These are phyloP conservation scores for Sisyra nigra DNA, from an alignment of 2,888 invertebrate species.

Conservation along the genomic window DNA sequence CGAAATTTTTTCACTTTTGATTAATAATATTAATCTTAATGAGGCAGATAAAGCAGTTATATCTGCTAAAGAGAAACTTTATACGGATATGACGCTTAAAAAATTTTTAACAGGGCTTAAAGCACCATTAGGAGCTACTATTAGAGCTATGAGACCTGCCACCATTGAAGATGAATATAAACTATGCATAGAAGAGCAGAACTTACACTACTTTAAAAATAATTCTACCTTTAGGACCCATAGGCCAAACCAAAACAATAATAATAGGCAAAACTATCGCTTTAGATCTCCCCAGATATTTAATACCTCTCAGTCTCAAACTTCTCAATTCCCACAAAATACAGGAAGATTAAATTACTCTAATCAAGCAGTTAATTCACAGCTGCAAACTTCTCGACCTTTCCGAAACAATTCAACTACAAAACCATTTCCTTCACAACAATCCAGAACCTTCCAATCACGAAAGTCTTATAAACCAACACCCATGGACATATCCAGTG, in stretches of 20 bases:
- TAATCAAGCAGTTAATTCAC: neutral
- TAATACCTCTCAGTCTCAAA: neutral
- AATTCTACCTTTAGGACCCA: neutral
- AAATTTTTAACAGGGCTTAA: conserved; percentile 12
- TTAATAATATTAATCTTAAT: conserved; percentile 13
- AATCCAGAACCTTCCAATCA: neutral
- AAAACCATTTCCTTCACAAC: neutral
- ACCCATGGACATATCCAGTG: neutral
- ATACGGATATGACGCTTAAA: conserved; percentile 14
- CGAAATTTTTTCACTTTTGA: conserved; percentile 13
- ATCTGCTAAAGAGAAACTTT: conserved; percentile 12
- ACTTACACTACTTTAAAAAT: neutral
- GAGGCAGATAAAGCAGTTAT: conserved; percentile 12
- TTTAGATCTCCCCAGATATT: neutral
- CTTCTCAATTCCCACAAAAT: neutral
- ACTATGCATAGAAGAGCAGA: conserved; percentile 13
- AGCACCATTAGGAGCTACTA: conserved; percentile 14
- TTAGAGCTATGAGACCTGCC: conserved; percentile 14
- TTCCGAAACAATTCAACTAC: too few relatives aligned
- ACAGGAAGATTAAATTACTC: too few relatives aligned
- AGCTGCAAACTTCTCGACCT: neutral
- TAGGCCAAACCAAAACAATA: neutral
- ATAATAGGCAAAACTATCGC: neutral
- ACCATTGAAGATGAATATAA: conserved; percentile 12
- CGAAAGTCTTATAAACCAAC: neutral